phyloP scores from a whole-genome alignment of 2,888 invertebrate genomes.

The Drosophila affinis region DNA sequence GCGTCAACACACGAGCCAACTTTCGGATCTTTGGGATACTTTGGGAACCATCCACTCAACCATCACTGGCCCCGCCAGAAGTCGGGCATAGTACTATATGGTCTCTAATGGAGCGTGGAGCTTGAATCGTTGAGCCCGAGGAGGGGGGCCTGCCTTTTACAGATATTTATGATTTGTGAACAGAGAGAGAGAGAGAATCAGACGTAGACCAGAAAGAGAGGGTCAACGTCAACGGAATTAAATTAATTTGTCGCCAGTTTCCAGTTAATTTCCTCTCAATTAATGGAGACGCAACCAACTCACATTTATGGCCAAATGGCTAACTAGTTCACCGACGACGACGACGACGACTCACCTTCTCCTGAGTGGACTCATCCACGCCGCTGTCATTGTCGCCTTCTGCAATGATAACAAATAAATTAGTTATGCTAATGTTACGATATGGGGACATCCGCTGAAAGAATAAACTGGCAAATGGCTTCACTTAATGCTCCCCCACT shows the following conservation, averaged over 20 bases:
- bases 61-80: constrained; percentile 17
- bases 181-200: not conserved
- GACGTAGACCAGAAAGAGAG: constrained; percentile 13
- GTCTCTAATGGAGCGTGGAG: constrained; percentile 71
- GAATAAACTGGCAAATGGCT: constrained; percentile 44
- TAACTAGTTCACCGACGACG: constrained; percentile 11
- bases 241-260: constrained; percentile 49
- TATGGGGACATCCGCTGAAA: constrained; percentile 8
- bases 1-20: constrained; percentile 43
- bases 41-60: constrained; percentile 24
- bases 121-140: constrained; percentile 27
- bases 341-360: constrained; percentile 87
- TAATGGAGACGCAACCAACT: constrained; percentile 20
- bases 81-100: constrained; percentile 26
- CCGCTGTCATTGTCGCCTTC: constrained; percentile 94
- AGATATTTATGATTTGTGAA: constrained; percentile 81
- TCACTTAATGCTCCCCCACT: constrained; percentile 18
- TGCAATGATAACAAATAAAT: constrained; percentile 82
- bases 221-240: constrained; percentile 45
- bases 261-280: constrained; percentile 53
- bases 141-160: constrained; percentile 69
- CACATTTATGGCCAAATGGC: constrained; percentile 32
- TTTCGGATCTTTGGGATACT: constrained; percentile 6
- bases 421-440: constrained; percentile 12
- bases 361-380: constrained; percentile 91